phyloP scores from a whole-genome alignment of 2,113 vertebrate species.

The Astatotilapia flaviijosephi region DNA sequence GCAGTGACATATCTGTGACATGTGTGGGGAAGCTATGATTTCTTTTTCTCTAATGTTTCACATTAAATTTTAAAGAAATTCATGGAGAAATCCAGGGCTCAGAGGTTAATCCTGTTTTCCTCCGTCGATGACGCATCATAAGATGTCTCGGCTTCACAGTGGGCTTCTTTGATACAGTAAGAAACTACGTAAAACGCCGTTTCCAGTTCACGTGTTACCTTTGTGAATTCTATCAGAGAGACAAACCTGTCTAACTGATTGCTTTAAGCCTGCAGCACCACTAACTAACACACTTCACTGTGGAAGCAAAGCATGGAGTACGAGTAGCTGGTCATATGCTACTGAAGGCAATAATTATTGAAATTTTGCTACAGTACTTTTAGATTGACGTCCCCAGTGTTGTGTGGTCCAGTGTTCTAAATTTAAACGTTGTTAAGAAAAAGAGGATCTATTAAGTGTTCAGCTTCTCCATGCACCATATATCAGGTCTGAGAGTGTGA shows the following conservation, averaged over 20 bases:
- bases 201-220: background rate
- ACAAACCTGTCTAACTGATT: background rate
- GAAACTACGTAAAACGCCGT: background rate
- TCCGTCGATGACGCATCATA: fast-evolving
- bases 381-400: background rate
- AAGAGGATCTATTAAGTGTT: background rate
- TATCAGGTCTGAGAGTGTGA: background rate
- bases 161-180: background rate
- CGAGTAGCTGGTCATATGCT: background rate
- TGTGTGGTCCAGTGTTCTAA: background rate
- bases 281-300: background rate
- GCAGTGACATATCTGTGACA: fast-evolving
- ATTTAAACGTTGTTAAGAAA: background rate
- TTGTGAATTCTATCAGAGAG: background rate
- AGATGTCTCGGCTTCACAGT: background rate
- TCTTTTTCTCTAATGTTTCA: background rate
- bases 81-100: background rate
- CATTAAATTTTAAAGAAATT: background rate
- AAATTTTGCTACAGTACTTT: background rate
- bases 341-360: background rate
- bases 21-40: background rate
- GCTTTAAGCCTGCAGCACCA: background rate
- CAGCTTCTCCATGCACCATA: background rate
- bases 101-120: background rate
- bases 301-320: background rate